A percentile compares a stretch with the other conserved stretches of the same genome.
These are phyloP conservation scores for Laspeyria flexula DNA, from an alignment of 2,888 invertebrate species.

Conservation along the genomic window DNA sequence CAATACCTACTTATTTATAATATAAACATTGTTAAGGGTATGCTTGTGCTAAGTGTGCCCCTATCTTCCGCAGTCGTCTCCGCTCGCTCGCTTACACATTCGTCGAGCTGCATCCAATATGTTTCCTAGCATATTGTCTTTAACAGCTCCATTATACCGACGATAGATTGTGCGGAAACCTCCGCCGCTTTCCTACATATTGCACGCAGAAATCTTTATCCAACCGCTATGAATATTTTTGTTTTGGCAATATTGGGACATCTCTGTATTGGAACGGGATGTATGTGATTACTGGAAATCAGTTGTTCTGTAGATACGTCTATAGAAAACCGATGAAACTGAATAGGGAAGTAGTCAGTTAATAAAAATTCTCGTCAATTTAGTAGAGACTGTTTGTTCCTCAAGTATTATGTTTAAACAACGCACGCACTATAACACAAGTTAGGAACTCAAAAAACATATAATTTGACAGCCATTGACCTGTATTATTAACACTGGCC, in stretches of 20 bases:
- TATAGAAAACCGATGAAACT: too few relatives aligned
- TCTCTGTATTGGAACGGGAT: conserved; percentile 31
- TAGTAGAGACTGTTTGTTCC: too few relatives aligned
- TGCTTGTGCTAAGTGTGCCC: conserved; percentile 42
- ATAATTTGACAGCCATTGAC: too few relatives aligned
- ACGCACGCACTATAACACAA: too few relatives aligned
- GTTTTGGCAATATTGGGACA: conserved; percentile 48
- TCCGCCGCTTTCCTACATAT: conserved; percentile 44
- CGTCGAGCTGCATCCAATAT: conserved; percentile 84
- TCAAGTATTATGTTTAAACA: too few relatives aligned
- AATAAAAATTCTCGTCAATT: too few relatives aligned
- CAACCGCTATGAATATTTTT: conserved; percentile 68
- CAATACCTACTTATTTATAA: too few relatives aligned
- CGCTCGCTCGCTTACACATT: conserved; percentile 83
- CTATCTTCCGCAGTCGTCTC: conserved; percentile 52
- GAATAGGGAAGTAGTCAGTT: too few relatives aligned
- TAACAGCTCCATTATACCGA: conserved; percentile 83
- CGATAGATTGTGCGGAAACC: conserved; percentile 65
- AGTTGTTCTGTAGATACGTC: not conserved
- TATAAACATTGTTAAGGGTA: too few relatives aligned
- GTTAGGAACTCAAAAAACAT: too few relatives aligned
- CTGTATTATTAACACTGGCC: too few relatives aligned
- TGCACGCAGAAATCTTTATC: conserved; percentile 52
- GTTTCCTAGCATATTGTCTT: conserved; percentile 84
- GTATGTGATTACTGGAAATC: not conserved